phyloP scores from a whole-genome alignment of 2,113 vertebrate genomes.

The Leptodactylus fuscus region DNA sequence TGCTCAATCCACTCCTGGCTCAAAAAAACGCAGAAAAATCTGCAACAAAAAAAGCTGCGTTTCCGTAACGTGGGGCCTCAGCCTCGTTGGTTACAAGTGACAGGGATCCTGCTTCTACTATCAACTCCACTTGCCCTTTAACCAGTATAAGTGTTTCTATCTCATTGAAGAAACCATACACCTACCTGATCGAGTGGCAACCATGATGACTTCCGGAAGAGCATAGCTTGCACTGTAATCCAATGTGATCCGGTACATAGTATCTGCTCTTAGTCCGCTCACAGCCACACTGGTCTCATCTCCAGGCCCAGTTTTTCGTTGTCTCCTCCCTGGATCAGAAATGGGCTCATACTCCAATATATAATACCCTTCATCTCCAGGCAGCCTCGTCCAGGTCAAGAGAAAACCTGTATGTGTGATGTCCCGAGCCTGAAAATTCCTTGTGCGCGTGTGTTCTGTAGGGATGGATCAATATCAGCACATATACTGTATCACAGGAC shows the following conservation, averaged over 20 bases:
- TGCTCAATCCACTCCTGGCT: too few relatives aligned
- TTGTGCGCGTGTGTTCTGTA: constrained; percentile 82
- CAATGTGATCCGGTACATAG: constrained; percentile 82
- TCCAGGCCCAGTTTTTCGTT: constrained; percentile 72
- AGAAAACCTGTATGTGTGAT: constrained; percentile 80
- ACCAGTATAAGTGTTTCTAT: too few relatives aligned
- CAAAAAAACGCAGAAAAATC: too few relatives aligned
- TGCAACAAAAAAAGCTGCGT: too few relatives aligned
- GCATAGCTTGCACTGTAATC: constrained; percentile 78
- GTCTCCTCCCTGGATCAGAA: neutral
- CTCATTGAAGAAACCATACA: too few relatives aligned
- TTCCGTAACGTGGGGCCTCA: too few relatives aligned
- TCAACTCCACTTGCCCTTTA: too few relatives aligned
- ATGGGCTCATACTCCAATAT: constrained; percentile 76
- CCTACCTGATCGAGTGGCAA: constrained; percentile 84
- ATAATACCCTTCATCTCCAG: constrained; percentile 74
- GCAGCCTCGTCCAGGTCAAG: constrained; percentile 83
- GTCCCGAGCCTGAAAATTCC: constrained; percentile 78
- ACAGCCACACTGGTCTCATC: constrained; percentile 75
- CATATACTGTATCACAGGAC: neutral
- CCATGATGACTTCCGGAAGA: constrained; percentile 76
- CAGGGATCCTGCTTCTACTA: too few relatives aligned
- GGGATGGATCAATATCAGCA: neutral
- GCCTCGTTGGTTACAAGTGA: too few relatives aligned
- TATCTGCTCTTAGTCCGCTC: constrained; percentile 77